A percentile compares a stretch with the other conserved stretches of the same genome.
phyloP scores from a whole-genome alignment of 92 coral and sea anemone species.

The Epizoanthus scotinus region DNA sequence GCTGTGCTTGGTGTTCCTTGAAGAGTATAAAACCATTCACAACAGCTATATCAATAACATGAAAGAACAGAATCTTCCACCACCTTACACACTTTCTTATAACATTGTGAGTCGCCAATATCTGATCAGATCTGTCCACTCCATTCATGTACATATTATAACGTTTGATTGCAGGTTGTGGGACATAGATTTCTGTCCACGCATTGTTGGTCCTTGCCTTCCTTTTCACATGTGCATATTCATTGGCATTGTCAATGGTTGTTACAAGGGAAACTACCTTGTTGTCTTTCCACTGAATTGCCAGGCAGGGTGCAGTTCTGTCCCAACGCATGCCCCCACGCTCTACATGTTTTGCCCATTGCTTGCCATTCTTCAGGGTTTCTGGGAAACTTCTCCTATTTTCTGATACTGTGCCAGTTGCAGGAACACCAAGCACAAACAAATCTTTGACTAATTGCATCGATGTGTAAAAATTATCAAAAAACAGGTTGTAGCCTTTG shows the following conservation, averaged over 20 bases:
- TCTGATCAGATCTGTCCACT: constrained; percentile 63
- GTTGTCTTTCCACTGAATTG: constrained; percentile 58
- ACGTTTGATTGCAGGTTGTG: constrained; percentile 54
- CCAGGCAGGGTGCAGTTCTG: constrained; percentile 39
- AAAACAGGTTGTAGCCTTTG: constrained; percentile 72
- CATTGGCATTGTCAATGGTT: constrained; percentile 62
- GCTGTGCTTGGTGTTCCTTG: constrained; percentile 43
- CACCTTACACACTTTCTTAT: constrained; percentile 54
- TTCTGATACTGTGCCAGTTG: constrained; percentile 54
- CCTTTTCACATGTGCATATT: constrained; percentile 30
- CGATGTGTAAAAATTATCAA: constrained; percentile 66
- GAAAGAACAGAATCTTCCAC: constrained; percentile 71
- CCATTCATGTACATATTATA: constrained; percentile 68
- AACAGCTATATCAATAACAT: constrained; percentile 57
- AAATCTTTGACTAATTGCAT: constrained; percentile 50
- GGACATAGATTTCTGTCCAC: constrained; percentile 45
- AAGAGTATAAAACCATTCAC: constrained; percentile 55
- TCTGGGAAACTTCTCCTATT: constrained; percentile 56
- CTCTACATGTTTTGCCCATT: constrained; percentile 59
- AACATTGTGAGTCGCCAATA: constrained; percentile 49
- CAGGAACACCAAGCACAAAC: constrained; percentile 51
- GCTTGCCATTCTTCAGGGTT: constrained; percentile 50
- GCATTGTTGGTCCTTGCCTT: constrained; percentile 45
- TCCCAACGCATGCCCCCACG: constrained; percentile 60
- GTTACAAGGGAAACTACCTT: constrained; percentile 62